Evolutionary conservation across 1,140 invertebrate species (phyloP).

Genomic region (Sweltsa coloradensis): DNA sequence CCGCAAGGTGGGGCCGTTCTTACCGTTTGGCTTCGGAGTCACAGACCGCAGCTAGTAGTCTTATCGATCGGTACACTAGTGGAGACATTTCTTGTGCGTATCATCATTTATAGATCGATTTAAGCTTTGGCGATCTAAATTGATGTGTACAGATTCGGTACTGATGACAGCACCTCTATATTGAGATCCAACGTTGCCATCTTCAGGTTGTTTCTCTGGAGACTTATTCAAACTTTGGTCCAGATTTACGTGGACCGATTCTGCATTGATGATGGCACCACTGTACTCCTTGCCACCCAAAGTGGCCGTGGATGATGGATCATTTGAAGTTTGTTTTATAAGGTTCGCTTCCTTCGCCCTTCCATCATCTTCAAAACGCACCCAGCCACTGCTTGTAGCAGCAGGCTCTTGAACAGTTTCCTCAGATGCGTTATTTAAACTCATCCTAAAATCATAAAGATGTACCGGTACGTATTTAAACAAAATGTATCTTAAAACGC

Average conservation of each 20-base stretch:
- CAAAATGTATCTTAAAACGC: too few species aligned
- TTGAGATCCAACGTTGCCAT: constrained; percentile 8
- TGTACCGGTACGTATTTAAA: too few species aligned
- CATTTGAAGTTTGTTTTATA: background rate
- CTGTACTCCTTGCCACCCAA: constrained; percentile 11
- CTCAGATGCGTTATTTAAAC: background rate
- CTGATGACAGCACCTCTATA: constrained; percentile 47
- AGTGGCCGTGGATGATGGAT: background rate
- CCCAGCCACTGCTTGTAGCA: constrained; percentile 23
- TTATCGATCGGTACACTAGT: constrained; percentile 17
- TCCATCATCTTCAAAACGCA: constrained; percentile 27
- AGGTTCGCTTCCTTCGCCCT: constrained; percentile 3
- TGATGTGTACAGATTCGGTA: constrained; percentile 58
- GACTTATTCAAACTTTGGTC: constrained; percentile 10
- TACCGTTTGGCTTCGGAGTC: too few species aligned
- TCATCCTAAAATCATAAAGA: too few species aligned
- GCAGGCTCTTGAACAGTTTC: background rate
- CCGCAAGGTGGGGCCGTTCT: too few species aligned
- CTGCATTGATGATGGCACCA: constrained; percentile 18
- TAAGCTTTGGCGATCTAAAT: constrained; percentile 42
- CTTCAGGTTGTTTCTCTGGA: constrained; percentile 3
- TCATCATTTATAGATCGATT: constrained; percentile 31
- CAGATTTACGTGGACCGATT: constrained; percentile 14
- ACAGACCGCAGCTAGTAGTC: constrained; percentile 18
- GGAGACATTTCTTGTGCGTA: constrained; percentile 26